Evolutionary conservation across 2,797 vertebrate genomes (phyloP).

Genomic region (Oryzias sinensis): DNA sequence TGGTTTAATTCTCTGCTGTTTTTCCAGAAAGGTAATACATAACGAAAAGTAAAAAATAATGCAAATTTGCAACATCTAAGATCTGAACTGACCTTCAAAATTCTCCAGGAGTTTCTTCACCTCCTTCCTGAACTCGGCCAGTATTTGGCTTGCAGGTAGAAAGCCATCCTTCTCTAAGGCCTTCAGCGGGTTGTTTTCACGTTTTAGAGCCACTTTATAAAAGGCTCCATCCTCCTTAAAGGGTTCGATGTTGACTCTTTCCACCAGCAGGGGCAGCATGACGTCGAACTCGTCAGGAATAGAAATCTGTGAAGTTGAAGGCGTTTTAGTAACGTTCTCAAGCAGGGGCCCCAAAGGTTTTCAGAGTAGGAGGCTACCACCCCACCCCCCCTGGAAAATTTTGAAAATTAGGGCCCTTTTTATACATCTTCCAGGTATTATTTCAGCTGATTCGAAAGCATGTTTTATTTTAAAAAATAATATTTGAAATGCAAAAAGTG

Average conservation of each 20-base stretch:
- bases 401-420: no score
- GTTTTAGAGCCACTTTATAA: constrained; percentile 79
- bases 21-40: no score
- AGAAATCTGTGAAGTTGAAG: constrained; percentile 73
- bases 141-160: constrained; percentile 78
- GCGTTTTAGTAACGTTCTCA: no score
- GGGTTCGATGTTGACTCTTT: constrained; percentile 61
- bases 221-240: constrained; percentile 69
- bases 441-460: no score
- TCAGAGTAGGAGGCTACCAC: no score
- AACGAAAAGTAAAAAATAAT: no score
- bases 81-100: constrained; percentile 59
- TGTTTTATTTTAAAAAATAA: no score
- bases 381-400: no score
- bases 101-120: constrained; percentile 70
- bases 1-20: no score
- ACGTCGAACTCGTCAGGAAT: constrained; percentile 88
- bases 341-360: no score
- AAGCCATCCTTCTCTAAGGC: constrained; percentile 64
- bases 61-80: background rate
- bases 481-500: no score
- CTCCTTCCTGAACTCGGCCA: constrained; percentile 74
- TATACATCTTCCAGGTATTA: no score
- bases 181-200: constrained; percentile 50
- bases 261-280: constrained; percentile 77